These are phyloP conservation scores for Rhamnusium bicolor DNA, from an alignment of 2,888 invertebrate species.

Conservation along the genomic window DNA sequence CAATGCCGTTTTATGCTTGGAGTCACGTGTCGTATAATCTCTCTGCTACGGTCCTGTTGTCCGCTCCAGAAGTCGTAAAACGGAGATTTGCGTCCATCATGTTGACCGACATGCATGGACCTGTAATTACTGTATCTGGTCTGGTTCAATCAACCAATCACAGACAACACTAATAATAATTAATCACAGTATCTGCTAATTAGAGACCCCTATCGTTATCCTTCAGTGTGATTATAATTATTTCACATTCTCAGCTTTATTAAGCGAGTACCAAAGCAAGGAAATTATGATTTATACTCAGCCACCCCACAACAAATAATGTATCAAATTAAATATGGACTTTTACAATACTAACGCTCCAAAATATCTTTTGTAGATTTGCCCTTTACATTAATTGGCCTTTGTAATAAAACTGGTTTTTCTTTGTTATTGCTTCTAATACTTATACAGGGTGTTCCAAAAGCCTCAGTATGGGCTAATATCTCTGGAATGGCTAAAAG, in stretches of 20 bases:
- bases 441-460: no score
- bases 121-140: constrained; percentile 39
- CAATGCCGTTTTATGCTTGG: not conserved
- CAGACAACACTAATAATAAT: constrained; percentile 37
- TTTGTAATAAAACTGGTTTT: no score
- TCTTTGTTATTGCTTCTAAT: no score
- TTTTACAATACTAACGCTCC: not conserved
- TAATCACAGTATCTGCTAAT: constrained; percentile 41
- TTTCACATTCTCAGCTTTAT: not conserved
- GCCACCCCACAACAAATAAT: not conserved
- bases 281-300: not conserved
- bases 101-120: constrained; percentile 29
- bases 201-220: constrained; percentile 27
- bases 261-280: not conserved
- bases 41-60: not conserved
- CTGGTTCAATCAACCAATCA: constrained; percentile 40
- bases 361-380: no score
- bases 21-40: not conserved
- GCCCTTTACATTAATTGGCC: no score
- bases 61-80: constrained; percentile 9
- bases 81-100: constrained; percentile 1
- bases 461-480: no score
- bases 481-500: no score
- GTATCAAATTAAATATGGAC: not conserved
- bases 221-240: not conserved